These are phyloP conservation scores for Zoanthus sociatus DNA, from an alignment of 92 coral and sea anemone genomes.

Conservation along the genomic window DNA sequence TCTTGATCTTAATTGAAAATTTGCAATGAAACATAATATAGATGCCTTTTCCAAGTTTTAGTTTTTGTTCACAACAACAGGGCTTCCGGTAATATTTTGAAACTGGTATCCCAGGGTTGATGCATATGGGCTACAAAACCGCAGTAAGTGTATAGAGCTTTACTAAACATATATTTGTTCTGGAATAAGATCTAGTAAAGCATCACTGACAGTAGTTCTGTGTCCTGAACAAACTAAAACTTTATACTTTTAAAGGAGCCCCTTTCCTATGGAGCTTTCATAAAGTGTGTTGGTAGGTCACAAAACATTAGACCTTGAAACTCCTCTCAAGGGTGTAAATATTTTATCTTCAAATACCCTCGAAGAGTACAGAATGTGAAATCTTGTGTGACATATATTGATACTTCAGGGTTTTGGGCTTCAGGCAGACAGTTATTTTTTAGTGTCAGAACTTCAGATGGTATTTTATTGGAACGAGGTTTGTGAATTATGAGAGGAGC, in stretches of 20 bases:
- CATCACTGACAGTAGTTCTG: slow-evolving; percentile 5
- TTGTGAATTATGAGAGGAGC: neutral
- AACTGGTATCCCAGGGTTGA: slow-evolving; percentile 1
- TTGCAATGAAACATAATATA: slow-evolving; percentile 12
- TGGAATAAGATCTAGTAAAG: slow-evolving; percentile 1
- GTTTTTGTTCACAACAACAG: neutral
- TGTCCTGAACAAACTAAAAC: slow-evolving; percentile 11
- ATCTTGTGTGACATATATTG: slow-evolving; percentile 6
- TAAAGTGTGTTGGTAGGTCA: slow-evolving; percentile 17
- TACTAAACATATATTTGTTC: neutral
- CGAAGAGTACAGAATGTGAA: slow-evolving; percentile 1
- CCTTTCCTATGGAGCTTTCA: neutral
- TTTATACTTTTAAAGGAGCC: slow-evolving; percentile 10
- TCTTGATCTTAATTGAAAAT: slow-evolving; percentile 11
- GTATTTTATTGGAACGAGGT: neutral
- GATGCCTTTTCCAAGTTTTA: slow-evolving; percentile 17
- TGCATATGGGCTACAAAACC: slow-evolving; percentile 1
- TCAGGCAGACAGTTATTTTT: slow-evolving; percentile 6
- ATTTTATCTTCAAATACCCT: slow-evolving; percentile 13
- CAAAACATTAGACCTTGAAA: slow-evolving; percentile 14
- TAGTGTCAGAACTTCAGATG: neutral
- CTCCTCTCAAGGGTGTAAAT: slow-evolving; percentile 10
- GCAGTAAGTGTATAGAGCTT: slow-evolving; percentile 12
- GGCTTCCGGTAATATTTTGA: neutral
- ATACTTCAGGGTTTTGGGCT: slow-evolving; percentile 16